Evolutionary conservation across 2,113 vertebrate species (phyloP).

Genomic region (Zosterops borbonicus): DNA sequence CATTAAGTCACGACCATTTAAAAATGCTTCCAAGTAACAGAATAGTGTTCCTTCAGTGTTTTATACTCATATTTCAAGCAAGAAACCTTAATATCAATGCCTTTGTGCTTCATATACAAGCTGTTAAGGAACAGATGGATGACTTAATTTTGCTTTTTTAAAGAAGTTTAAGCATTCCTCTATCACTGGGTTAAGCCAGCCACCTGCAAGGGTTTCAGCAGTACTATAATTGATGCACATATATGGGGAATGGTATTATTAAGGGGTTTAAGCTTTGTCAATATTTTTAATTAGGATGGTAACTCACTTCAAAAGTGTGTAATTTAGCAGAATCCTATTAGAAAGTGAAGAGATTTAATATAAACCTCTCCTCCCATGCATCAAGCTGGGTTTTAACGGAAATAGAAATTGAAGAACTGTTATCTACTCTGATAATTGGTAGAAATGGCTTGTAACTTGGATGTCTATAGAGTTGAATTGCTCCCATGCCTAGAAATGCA

Average conservation of each 20-base stretch:
- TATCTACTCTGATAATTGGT: slow-evolving; percentile 27
- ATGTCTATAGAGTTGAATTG: slow-evolving; percentile 38
- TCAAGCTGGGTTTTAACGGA: slow-evolving; percentile 47
- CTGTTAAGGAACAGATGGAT: slow-evolving; percentile 60
- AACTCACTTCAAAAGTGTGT: slow-evolving; percentile 47
- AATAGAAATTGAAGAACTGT: slow-evolving; percentile 30
- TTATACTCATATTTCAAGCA: slow-evolving; percentile 8
- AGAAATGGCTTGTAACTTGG: slow-evolving; percentile 55
- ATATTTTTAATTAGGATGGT: slow-evolving; percentile 62
- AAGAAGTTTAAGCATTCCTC: slow-evolving; percentile 21
- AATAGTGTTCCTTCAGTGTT: neutral
- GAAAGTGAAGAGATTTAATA: slow-evolving; percentile 54
- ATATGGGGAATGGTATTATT: slow-evolving; percentile 30
- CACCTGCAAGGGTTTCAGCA: slow-evolving; percentile 57
- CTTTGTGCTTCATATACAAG: slow-evolving; percentile 42
- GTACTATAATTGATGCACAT: slow-evolving; percentile 1
- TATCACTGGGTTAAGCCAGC: slow-evolving; percentile 58
- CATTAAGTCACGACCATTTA: slow-evolving; percentile 33
- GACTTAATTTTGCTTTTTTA: neutral
- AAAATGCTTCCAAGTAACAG: slow-evolving; percentile 12
- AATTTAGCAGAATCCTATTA: slow-evolving; percentile 50
- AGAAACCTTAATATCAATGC: slow-evolving; percentile 37
- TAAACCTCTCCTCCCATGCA: slow-evolving; percentile 1
- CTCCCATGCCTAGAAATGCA: slow-evolving; percentile 60
- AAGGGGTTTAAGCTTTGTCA: slow-evolving; percentile 18